phyloP scores from a whole-genome alignment of 2,113 vertebrate genomes.

The Balaeniceps rex region DNA sequence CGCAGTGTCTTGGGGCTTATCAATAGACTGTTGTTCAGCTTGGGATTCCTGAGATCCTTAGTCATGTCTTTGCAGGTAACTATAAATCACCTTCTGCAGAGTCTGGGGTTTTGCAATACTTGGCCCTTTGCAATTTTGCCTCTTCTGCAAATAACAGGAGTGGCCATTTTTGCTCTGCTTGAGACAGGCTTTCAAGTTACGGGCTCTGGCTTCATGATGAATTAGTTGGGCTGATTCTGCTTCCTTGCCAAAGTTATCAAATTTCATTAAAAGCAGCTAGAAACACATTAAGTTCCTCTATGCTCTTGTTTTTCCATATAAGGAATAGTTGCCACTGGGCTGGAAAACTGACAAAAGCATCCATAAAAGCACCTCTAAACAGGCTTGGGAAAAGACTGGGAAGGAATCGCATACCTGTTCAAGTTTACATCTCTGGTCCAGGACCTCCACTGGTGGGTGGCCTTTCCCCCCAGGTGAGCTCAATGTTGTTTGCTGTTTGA shows the following conservation, averaged over 20 bases:
- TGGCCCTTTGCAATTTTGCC: slow-evolving; percentile 4
- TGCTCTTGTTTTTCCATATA: background rate
- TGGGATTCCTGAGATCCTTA: slow-evolving; percentile 52
- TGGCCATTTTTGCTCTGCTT: background rate
- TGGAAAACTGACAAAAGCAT: background rate
- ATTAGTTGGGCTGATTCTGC: background rate
- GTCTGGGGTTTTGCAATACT: slow-evolving; percentile 33
- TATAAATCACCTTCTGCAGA: slow-evolving; percentile 46
- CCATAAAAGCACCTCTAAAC: background rate
- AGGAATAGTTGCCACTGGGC: background rate
- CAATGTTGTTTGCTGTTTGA: background rate
- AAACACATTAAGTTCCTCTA: background rate
- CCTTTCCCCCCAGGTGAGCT: background rate
- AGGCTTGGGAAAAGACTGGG: background rate
- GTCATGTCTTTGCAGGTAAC: slow-evolving; percentile 48
- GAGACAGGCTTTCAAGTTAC: background rate
- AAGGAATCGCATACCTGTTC: background rate
- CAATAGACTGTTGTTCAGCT: slow-evolving; percentile 47
- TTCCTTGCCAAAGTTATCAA: background rate
- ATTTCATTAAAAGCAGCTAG: background rate
- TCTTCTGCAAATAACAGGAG: slow-evolving; percentile 27
- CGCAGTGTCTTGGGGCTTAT: slow-evolving; percentile 9
- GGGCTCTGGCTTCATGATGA: background rate
- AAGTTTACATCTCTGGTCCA: background rate
- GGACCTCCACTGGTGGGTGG: background rate